phyloP scores from a whole-genome alignment of 2,113 vertebrate species.

The Apeltes quadracus region DNA sequence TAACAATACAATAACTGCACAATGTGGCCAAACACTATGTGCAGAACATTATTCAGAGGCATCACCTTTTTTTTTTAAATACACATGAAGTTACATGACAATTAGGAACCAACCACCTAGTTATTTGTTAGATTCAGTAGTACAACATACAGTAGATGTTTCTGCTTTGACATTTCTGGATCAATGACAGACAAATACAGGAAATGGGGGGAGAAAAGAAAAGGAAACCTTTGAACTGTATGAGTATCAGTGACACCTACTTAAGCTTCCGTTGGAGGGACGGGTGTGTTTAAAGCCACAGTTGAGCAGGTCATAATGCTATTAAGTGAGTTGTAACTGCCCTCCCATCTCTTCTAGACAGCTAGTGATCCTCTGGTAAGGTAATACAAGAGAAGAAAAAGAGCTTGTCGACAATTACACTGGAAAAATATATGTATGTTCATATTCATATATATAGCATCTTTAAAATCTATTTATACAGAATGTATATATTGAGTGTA shows the following conservation, averaged over 20 bases:
- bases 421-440: constrained; percentile 87
- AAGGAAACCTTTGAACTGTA: constrained; percentile 53
- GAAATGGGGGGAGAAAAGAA: constrained; percentile 18
- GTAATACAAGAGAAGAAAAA: constrained; percentile 79
- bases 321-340: constrained; percentile 63
- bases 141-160: constrained; percentile 69
- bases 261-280: constrained; percentile 63
- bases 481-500: constrained; percentile 81
- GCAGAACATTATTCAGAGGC: constrained; percentile 76
- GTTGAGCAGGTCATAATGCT: constrained; percentile 77
- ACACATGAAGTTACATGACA: constrained; percentile 74
- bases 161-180: constrained; percentile 51
- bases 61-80: constrained; percentile 43
- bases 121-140: constrained; percentile 58
- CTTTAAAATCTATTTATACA: constrained; percentile 83
- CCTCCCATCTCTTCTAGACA: constrained; percentile 75
- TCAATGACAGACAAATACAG: constrained; percentile 53
- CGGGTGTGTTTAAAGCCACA: constrained; percentile 78
- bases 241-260: constrained; percentile 32
- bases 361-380: constrained; percentile 70
- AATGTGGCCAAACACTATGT: constrained; percentile 68
- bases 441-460: constrained; percentile 85
- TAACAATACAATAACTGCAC: constrained; percentile 74
- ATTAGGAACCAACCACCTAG: constrained; percentile 64
- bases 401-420: constrained; percentile 82